Base-by-base conservation (phyloP, 2,888 invertebrate genomes). In the Panorpa germanica region DNA sequence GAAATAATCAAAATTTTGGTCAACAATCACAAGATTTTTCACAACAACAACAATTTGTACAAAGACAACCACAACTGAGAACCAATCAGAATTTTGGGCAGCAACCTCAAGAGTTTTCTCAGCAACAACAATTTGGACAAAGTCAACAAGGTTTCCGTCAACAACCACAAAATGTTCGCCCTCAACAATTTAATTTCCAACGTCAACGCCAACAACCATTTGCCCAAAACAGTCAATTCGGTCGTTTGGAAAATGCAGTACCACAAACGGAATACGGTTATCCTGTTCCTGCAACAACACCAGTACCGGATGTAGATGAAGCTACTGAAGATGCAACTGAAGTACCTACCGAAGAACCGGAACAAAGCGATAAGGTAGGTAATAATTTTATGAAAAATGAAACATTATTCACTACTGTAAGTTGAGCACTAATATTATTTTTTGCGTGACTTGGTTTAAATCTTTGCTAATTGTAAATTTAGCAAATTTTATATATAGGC, bases 181-280 rank as follows among this genome's bases (percentile, higher is more conserved):
- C 25, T 7, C 23, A 28, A 29, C 17, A 26, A 19, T 25, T 33
- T 28, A 29, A 29, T 16, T n/a, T n/a, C n/a, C 10, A 20, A 23
- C 25, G 26, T 8, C 23, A 25, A 6, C 29, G 31, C 16, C 32
- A 35, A 29, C 34, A 29, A 29, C 32, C 26, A 15, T 27, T 15
- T 13, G 24, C n/a, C 3, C 28, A 28, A 28, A 20, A 13, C 7
- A 13, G 10, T 11, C 27, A 29, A 29, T 35, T 31, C 10, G 25
- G 28, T 4, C 33, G 24, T 26, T 15, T 32, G 13, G 36, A 32
- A 22, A 21, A 18, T n/a, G 13, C 14, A 8, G 22, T 22, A 14
- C 23, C 25, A 16, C 22, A 22, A 21, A 12, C 22, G 11, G 5
- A n/a, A 19, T 12, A 12, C 15, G 18, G 18, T 13, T 3, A 4